Conservation (phyloP, 1,140 invertebrate genomes). For the Octopus sinensis region DNA sequence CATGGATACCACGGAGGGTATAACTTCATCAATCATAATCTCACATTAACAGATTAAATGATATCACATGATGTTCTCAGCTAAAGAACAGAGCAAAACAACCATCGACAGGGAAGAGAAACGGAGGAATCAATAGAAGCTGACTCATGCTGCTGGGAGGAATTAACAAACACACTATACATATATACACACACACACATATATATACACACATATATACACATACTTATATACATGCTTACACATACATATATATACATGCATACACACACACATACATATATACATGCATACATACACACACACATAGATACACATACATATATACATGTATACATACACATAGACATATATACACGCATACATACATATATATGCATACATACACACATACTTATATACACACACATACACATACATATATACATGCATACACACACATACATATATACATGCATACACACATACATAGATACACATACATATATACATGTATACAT, state of each 20-base stretch:
- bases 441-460: neutral
- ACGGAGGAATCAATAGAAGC: too few relatives aligned
- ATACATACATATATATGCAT: neutral
- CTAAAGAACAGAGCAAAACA: too few relatives aligned
- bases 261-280: neutral
- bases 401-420: neutral
- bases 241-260: neutral
- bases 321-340: neutral
- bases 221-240: too few relatives aligned
- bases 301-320: neutral
- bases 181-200: neutral
- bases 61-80: too few relatives aligned
- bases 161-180: too few relatives aligned
- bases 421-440: neutral
- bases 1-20: too few relatives aligned
- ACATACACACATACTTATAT: neutral
- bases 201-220: neutral
- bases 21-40: too few relatives aligned
- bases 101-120: too few relatives aligned
- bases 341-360: neutral
- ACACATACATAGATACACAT: neutral
- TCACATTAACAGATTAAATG: too few relatives aligned
- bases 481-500: neutral
- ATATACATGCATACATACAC: neutral
- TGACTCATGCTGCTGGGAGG: too few relatives aligned